These are phyloP conservation scores for Brachionus koreanus DNA, from an alignment of 1,140 invertebrate genomes.

Conservation along the genomic window DNA sequence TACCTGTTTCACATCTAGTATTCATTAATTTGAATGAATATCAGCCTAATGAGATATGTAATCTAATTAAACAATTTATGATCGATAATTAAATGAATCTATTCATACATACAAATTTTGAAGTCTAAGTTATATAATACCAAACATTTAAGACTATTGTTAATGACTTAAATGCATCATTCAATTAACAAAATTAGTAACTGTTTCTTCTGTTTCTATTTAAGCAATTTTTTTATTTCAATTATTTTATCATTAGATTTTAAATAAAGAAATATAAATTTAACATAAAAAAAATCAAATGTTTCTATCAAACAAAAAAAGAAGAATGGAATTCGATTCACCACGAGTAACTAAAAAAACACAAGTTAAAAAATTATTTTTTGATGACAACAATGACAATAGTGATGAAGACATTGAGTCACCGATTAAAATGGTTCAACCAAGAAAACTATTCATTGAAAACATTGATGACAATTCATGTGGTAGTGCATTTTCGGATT, in stretches of 20 bases:
- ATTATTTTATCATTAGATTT: neutral
- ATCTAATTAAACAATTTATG: slow-evolving; percentile 28
- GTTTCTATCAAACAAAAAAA: neutral
- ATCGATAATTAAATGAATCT: neutral
- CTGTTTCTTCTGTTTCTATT: neutral
- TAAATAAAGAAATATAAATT: neutral
- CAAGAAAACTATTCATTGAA: neutral
- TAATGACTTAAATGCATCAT: neutral
- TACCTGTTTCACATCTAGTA: neutral
- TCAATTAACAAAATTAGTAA: neutral
- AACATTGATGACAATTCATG: slow-evolving; percentile 8
- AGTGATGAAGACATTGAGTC: neutral
- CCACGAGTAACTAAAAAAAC: neutral
- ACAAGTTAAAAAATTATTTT: neutral
- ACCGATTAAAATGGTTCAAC: neutral
- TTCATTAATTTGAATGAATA: neutral
- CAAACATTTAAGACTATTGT: slow-evolving; percentile 18
- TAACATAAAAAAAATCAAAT: neutral
- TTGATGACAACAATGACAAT: neutral
- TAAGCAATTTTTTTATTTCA: neutral
- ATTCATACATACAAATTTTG: neutral
- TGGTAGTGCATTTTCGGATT: neutral
- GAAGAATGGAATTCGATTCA: neutral
- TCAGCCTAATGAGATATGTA: neutral
- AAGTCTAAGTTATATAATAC: neutral